Conservation (phyloP, 2,797 vertebrate genomes). For the Gila robusta region DNA sequence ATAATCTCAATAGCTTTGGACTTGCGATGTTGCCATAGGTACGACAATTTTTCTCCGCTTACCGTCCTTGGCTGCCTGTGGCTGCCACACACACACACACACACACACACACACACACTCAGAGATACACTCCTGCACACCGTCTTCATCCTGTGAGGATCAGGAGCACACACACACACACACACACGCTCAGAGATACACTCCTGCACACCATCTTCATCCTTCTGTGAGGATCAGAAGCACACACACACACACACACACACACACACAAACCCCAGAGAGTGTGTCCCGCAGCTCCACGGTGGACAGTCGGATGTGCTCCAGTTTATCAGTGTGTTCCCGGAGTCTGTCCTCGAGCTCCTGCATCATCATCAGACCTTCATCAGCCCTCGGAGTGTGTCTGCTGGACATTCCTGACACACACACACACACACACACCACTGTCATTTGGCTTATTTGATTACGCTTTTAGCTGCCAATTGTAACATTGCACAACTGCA, state of each 20-base stretch:
- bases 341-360: constrained; percentile 82
- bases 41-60: too few species aligned
- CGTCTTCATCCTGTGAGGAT: constrained; percentile 62
- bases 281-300: constrained; percentile 76
- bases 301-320: constrained; percentile 78
- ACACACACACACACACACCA: neutral
- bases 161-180: neutral
- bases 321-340: constrained; percentile 82
- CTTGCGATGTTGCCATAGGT: too few species aligned
- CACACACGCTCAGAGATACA: too few species aligned
- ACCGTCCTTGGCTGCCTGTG: too few species aligned
- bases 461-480: too few species aligned
- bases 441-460: too few species aligned
- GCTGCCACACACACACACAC: too few species aligned
- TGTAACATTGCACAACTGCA: too few species aligned
- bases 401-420: constrained; percentile 70
- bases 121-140: constrained; percentile 62
- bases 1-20: too few species aligned
- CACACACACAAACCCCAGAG: constrained; percentile 53
- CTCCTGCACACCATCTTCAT: too few species aligned
- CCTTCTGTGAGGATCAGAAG: too few species aligned
- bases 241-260: neutral
- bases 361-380: constrained; percentile 83
- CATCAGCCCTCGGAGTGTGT: constrained; percentile 63
- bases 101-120: constrained; percentile 60